Base-by-base conservation (phyloP, 2,797 vertebrate genomes). In the Valencia hispanica region DNA sequence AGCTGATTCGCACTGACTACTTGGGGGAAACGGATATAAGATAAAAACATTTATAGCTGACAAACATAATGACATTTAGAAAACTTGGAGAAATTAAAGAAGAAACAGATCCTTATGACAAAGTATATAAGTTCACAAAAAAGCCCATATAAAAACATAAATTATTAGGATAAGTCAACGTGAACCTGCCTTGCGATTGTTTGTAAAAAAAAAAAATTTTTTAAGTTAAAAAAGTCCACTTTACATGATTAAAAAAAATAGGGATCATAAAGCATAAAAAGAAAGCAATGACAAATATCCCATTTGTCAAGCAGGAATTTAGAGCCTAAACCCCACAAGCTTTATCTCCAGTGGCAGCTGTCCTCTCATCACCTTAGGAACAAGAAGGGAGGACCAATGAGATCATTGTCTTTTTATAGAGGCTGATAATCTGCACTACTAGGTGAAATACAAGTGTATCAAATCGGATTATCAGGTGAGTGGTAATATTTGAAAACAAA, bases 281-380 rank as follows among this genome's bases (percentile, higher is more conserved):
- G 41, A 22, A 27, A 69, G 12, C 39, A 47, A 30, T 3, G 8
- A 22, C n/a, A 3, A 11, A 4, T 41, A 25, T 20, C 5, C 8
- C 17, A 50, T 68, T 51, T 43, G 4, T 25, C n/a, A 47, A 32
- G 53, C 14, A 48, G n/a, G 47, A 25, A 45, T 68, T 66, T 65
- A 45, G 32, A 57, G 9, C 5, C 41, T 47, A 20, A 68, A 57
- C 68, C 25, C 61, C 48, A 47, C 22, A 53, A 72, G 25, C 68
- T 74, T 73, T 70, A 73, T 87, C 72, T 61, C 27, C 30, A 43
- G 14, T 79, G 79, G 75, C 88, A 88, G 81, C 78, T 90, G 84
- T 79, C 79, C 4, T 5, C 74, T 77, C 51, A 72, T 78, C 63
- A 68, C 66, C 55, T 77, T 59, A 77, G 45, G 53, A 80, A 70